Evolutionary conservation across 2,888 invertebrate genomes (phyloP).

Genomic region (Lydus trimaculatus): DNA sequence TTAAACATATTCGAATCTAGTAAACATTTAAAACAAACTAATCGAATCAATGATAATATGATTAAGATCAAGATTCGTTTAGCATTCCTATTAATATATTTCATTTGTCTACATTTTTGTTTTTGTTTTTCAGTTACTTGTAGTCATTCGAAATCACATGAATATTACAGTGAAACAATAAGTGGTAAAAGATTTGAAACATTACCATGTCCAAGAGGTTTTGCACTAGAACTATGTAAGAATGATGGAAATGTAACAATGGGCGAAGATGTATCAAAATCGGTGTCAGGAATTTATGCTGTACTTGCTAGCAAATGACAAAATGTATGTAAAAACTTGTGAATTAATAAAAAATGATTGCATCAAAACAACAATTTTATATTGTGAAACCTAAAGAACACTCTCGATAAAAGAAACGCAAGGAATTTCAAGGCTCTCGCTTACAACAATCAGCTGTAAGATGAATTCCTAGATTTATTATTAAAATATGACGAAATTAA

Average conservation of each 20-base stretch:
- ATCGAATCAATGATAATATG: too few species aligned
- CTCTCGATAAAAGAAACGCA: too few species aligned
- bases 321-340: background rate
- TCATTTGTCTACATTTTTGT: background rate
- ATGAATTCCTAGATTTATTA: too few species aligned
- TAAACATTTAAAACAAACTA: slow-evolving; percentile 26
- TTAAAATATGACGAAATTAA: too few species aligned
- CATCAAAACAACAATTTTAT: too few species aligned
- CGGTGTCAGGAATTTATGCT: slow-evolving; percentile 31
- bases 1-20: slow-evolving; percentile 38
- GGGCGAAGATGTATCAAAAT: slow-evolving; percentile 36
- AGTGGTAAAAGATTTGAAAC: slow-evolving; percentile 32
- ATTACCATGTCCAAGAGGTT: slow-evolving; percentile 33
- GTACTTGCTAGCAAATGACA: slow-evolving; percentile 18
- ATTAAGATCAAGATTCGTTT: background rate
- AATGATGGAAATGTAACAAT: slow-evolving; percentile 34
- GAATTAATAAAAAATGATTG: background rate
- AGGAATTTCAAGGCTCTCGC: too few species aligned
- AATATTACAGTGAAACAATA: slow-evolving; percentile 38
- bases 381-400: too few species aligned
- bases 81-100: too few species aligned
- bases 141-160: slow-evolving; percentile 39
- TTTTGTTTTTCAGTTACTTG: slow-evolving; percentile 37
- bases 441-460: too few species aligned
- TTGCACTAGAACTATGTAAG: slow-evolving; percentile 35